Evolutionary conservation across 2,888 invertebrate species (phyloP), one percentile per base, ranked within the genome.

Genomic region (Ligdia adustata): DNA sequence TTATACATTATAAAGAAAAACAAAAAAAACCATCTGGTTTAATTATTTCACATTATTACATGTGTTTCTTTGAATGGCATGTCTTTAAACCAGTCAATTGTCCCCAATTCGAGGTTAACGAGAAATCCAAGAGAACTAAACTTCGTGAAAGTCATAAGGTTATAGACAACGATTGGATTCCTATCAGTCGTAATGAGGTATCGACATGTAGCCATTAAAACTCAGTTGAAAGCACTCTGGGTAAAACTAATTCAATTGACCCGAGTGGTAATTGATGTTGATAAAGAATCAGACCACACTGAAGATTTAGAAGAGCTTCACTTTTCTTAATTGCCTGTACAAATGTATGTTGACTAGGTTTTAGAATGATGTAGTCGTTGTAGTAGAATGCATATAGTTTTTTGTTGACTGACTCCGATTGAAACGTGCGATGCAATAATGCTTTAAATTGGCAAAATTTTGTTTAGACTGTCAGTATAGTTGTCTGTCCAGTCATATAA

Each of bases 231-330:
- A 76, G 72, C 66, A 34, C 48, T 44, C 43, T 20, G 73, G 69
- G 75, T 75, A 72, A 75, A 81, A 79, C 72, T 79, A 79, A 81
- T 82, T 79, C 76, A 75, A 79, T 71, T 72, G 68, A 74, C 66
- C 69, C 68, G 62, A 66, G 68, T 72, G 60, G 62, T 67, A 62
- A 44, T 44, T 26, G 43, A 50, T 7, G 32, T 39, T 51, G 51
- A 41, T 48, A 29, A 24, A 41, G 33, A 22, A 40, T 27, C 34
- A 60, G 62, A 60, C 64, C 62, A 59, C 64, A 50, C 44, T 24
- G 15, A 34, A 34, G 34, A 33, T n/a, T n/a, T n/a, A n/a, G n/a
- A n/a, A n/a, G 22, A 22, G 22, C 3, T 2, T 6, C 13, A 3
- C 9, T 42, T n/a, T 12, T 12, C 31, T 37, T 14, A 24, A 15